A percentile compares a stretch with the other conserved stretches of the same genome.
These are phyloP conservation scores for Caenorhabditis sp. DNA, from an alignment of 2,888 invertebrate species.

Conservation along the genomic window DNA sequence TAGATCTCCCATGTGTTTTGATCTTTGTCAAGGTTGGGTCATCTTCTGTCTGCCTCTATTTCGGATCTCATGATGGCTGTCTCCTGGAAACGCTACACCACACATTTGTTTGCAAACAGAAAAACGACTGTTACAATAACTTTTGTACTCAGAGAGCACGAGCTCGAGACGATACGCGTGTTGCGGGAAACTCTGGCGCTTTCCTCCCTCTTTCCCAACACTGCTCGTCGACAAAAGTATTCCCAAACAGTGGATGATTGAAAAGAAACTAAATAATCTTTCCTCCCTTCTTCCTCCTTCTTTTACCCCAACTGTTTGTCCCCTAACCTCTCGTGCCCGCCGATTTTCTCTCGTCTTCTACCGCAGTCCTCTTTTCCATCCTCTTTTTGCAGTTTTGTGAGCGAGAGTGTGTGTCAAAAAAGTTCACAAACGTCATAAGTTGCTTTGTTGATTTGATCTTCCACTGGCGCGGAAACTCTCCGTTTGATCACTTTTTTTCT, in stretches of 20 bases:
- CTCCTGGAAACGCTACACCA: slow-evolving; percentile 8
- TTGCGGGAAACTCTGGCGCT: background rate
- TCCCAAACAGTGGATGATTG: slow-evolving; percentile 52
- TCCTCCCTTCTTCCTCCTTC: slow-evolving; percentile 35
- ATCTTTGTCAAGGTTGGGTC: slow-evolving; percentile 42
- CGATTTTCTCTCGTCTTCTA: slow-evolving; percentile 15
- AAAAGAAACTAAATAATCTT: slow-evolving; percentile 63
- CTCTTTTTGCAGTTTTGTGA: slow-evolving; percentile 36
- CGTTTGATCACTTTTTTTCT: slow-evolving; percentile 33
- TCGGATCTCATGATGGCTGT: slow-evolving; percentile 16
- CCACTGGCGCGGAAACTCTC: slow-evolving; percentile 49
- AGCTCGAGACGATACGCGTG: slow-evolving; percentile 10
- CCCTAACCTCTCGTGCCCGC: slow-evolving; percentile 49
- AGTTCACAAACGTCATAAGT: slow-evolving; percentile 65
- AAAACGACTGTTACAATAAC: slow-evolving; percentile 31
- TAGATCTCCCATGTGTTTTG: slow-evolving; percentile 44
- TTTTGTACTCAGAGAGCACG: slow-evolving; percentile 60
- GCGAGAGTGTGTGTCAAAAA: slow-evolving; percentile 56
- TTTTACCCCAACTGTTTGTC: slow-evolving; percentile 41
- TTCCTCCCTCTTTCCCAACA: background rate
- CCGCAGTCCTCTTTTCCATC: slow-evolving; percentile 17
- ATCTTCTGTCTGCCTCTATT: slow-evolving; percentile 39
- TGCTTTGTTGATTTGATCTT: slow-evolving; percentile 63
- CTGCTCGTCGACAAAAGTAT: slow-evolving; percentile 49
- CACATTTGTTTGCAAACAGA: slow-evolving; percentile 7